phyloP scores from a whole-genome alignment of 1,140 invertebrate species.

The Papilio machaon region DNA sequence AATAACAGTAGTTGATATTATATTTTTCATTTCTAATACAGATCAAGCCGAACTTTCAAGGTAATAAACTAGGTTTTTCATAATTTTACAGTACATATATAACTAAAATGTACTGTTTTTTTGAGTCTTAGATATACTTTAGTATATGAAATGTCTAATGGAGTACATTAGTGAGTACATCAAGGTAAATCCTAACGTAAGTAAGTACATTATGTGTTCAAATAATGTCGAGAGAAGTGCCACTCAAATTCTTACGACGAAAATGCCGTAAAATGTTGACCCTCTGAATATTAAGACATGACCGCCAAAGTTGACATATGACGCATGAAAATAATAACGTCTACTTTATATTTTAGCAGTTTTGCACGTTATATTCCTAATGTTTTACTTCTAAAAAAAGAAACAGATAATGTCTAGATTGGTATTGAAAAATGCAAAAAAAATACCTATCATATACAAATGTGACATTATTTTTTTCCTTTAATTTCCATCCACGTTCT shows the following conservation, averaged over 20 bases:
- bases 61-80: no score
- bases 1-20: background rate
- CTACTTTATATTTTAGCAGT: background rate
- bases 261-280: constrained; percentile 2
- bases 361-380: no score
- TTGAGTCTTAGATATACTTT: background rate
- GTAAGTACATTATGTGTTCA: constrained; percentile 7
- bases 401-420: no score
- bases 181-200: constrained; percentile 12
- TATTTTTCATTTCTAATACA: background rate
- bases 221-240: constrained; percentile 12
- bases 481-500: no score
- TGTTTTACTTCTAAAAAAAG: no score
- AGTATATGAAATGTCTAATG: background rate
- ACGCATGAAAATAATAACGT: background rate
- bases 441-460: no score
- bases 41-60: background rate
- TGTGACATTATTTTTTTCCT: no score
- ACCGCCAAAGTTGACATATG: constrained; percentile 6
- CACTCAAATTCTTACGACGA: constrained; percentile 2
- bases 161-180: background rate
- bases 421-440: no score
- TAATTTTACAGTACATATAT: background rate
- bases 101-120: background rate
- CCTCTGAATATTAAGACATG: constrained; percentile 14